phyloP scores from a whole-genome alignment of 2,888 invertebrate species.

The Macrosoma leucophasiata region DNA sequence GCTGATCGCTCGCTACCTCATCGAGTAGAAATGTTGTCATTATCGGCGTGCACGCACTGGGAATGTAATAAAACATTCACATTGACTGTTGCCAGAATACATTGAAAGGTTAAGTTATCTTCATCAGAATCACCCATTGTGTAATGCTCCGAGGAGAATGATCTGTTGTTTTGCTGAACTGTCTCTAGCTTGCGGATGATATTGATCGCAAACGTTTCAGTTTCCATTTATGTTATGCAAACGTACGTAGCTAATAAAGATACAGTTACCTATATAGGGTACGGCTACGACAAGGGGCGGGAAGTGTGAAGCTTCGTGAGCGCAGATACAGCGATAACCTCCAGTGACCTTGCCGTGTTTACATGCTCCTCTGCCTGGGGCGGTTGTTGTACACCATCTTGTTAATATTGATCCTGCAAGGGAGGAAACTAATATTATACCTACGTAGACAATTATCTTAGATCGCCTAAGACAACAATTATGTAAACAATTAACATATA shows the following conservation, averaged over 20 bases:
- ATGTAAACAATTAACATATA: too few species aligned
- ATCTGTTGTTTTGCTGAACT: constrained; percentile 2
- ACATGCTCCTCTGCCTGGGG: constrained; percentile 18
- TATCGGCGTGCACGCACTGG: constrained; percentile 60
- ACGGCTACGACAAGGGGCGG: constrained; percentile 35
- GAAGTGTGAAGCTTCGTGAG: constrained; percentile 48
- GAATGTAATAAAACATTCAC: constrained; percentile 56
- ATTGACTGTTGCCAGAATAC: constrained; percentile 41
- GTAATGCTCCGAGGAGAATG: too few species aligned
- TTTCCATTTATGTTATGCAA: constrained; percentile 16
- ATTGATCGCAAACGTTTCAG: too few species aligned
- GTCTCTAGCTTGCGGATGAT: too few species aligned
- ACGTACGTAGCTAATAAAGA: constrained; percentile 23
- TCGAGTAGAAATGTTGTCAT: constrained; percentile 70
- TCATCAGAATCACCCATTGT: constrained; percentile 29
- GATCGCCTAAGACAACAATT: too few species aligned
- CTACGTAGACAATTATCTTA: too few species aligned
- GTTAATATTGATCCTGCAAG: too few species aligned
- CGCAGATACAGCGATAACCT: constrained; percentile 50
- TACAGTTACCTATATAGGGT: too few species aligned
- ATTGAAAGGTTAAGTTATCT: constrained; percentile 45
- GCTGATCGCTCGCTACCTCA: constrained; percentile 64
- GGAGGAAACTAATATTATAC: too few species aligned
- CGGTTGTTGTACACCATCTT: too few species aligned
- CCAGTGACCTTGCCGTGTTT: constrained; percentile 44